Evolutionary conservation across 2,888 invertebrate genomes (phyloP).

Genomic region (Siphlonurus alternatus): DNA sequence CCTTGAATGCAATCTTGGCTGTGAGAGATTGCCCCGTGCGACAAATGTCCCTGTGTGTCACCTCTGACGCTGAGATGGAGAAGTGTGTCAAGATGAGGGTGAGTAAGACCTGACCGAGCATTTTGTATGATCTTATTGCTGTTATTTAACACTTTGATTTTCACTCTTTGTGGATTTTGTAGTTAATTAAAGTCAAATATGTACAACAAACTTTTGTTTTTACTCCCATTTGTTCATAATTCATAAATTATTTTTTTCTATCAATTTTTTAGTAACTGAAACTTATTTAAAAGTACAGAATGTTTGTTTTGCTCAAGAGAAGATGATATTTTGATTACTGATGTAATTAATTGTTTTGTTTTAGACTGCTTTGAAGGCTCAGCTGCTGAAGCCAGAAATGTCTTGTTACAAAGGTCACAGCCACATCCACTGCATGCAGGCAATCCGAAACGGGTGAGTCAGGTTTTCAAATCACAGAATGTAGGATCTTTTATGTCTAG

Average conservation of each 20-base stretch:
- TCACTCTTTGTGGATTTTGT: too few relatives aligned
- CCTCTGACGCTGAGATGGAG: conserved; percentile 73
- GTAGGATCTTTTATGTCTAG: not conserved
- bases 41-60: conserved; percentile 75
- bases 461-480: not conserved
- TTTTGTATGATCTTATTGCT: not conserved
- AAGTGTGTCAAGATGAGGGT: conserved; percentile 88
- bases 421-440: conserved; percentile 72
- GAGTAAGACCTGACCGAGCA: conserved; percentile 22
- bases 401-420: conserved; percentile 69
- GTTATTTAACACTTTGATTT: not conserved
- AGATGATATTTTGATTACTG: not conserved
- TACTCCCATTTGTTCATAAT: too few relatives aligned
- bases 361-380: conserved; percentile 71
- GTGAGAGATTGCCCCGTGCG: conserved; percentile 70
- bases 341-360: conserved; percentile 14
- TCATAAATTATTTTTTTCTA: too few relatives aligned
- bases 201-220: too few relatives aligned
- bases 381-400: conserved; percentile 65
- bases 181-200: too few relatives aligned
- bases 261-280: too few relatives aligned
- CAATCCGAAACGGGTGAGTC: conserved; percentile 31
- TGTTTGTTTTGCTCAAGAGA: too few relatives aligned
- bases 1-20: conserved; percentile 50
- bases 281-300: too few relatives aligned